phyloP scores from a whole-genome alignment of 2,797 vertebrate species.

The Poliocrania exsul region DNA sequence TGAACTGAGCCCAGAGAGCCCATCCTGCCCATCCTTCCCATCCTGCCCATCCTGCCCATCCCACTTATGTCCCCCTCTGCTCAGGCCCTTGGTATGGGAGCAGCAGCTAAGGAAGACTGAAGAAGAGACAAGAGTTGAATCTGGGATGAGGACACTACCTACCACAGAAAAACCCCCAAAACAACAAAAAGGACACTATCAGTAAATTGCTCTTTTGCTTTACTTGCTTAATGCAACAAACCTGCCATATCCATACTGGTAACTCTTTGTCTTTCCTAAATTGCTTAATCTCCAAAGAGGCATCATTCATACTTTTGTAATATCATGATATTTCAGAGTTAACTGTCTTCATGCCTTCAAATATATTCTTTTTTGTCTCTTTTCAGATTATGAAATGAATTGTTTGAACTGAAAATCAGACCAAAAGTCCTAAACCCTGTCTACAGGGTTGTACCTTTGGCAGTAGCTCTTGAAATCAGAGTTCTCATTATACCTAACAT shows the following conservation, averaged over 20 bases:
- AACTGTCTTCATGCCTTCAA: not conserved
- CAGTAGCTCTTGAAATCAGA: not conserved
- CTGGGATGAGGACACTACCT: not conserved
- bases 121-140: not conserved
- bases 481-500: not conserved
- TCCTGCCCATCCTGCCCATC: not conserved
- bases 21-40: not conserved
- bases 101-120: not conserved
- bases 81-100: not conserved
- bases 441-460: not conserved
- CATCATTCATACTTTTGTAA: not conserved
- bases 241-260: not conserved
- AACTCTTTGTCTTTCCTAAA: not conserved
- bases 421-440: not conserved
- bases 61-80: rapidly evolving
- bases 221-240: not conserved
- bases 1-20: not conserved
- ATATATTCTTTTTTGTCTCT: not conserved
- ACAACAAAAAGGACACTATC: not conserved
- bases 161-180: rapidly evolving
- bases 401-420: not conserved
- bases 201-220: not conserved
- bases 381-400: not conserved
- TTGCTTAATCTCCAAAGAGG: not conserved
- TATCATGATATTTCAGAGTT: not conserved